These are phyloP conservation scores for Gandaritis pyraliata DNA, from an alignment of 2,888 invertebrate species.

Conservation along the genomic window DNA sequence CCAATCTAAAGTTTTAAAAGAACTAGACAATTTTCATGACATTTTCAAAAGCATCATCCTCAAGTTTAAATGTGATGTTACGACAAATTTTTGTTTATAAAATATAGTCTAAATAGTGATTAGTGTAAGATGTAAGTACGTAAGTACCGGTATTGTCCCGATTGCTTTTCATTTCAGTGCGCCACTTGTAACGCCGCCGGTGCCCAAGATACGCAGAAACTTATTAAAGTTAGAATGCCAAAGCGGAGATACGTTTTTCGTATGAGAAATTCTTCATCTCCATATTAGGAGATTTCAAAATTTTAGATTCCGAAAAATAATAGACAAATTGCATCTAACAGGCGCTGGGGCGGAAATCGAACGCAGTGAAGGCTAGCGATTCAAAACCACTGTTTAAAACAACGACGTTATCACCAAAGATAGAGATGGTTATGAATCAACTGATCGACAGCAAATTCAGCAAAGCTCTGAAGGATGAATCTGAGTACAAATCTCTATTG, in stretches of 20 bases:
- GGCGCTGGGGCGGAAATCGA: slow-evolving; percentile 41
- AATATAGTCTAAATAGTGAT: slow-evolving; percentile 13
- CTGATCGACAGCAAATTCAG: slow-evolving; percentile 52
- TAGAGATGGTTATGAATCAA: slow-evolving; percentile 55
- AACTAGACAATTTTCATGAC: slow-evolving; percentile 42
- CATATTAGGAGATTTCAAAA: slow-evolving; percentile 52
- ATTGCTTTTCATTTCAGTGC: slow-evolving; percentile 61
- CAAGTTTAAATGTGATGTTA: slow-evolving; percentile 40
- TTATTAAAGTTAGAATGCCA: slow-evolving; percentile 62
- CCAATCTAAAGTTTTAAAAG: slow-evolving; percentile 37
- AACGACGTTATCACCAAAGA: slow-evolving; percentile 55
- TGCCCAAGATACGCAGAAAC: slow-evolving; percentile 41
- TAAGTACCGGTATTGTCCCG: slow-evolving; percentile 18
- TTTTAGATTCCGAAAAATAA: slow-evolving; percentile 22
- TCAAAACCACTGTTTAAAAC: slow-evolving; percentile 9
- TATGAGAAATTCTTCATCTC: slow-evolving; percentile 59
- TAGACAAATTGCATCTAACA: slow-evolving; percentile 49
- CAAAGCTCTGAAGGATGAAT: slow-evolving; percentile 51
- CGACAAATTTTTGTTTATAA: slow-evolving; percentile 27
- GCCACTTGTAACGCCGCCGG: slow-evolving; percentile 51
- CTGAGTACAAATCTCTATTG: slow-evolving; percentile 48
- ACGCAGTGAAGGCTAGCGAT: slow-evolving; percentile 14
- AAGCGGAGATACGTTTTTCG: slow-evolving; percentile 63
- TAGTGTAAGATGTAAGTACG: slow-evolving; percentile 10
- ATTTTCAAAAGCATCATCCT: slow-evolving; percentile 43